Base-by-base conservation (phyloP, 2,888 invertebrate genomes). In the Pollenia griseotomentosa region DNA sequence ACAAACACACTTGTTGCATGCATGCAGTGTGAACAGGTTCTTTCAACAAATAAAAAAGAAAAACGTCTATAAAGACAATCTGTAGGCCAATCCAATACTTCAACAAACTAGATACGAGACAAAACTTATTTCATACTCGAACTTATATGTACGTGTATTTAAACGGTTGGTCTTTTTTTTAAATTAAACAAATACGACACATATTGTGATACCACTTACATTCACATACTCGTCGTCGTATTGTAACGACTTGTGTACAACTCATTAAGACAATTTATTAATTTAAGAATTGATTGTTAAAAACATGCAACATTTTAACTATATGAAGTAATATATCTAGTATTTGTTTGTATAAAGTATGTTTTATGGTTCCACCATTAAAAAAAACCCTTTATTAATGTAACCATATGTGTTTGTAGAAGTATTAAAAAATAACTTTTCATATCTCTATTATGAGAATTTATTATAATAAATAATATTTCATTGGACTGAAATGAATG, bases 211-310 rank as follows among this genome's bases (percentile, higher is more conserved):
- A 77, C 40, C 70, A 77, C 65, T 83, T 71, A 70, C 77, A 61
- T 55, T 70, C 70, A 16, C 70, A 70, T 70, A 83, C 40, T 66
- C 40, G 48, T 70, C 12, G 68, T 55, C n/a, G 23, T 53, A 42
- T 40, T 65, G n/a, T 16, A 53, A 73, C 71, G 63, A 68, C 77
- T 86, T 79, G 79, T 81, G 77, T 77, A 75, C 82, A 83, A 88
- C 85, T 88, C 87, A 88, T 88, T 88, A 88, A 88, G 85, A 73
- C 83, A 85, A 88, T 88, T 87, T 87, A 87, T 87, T 87, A 84
- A 87, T 87, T 87, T 87, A 81, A 82, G 59, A 84, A 88, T 85
- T 88, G 83, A 83, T 85, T 87, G 83, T 83, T 79, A 65, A 88
- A 85, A 85, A 88, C 87, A 87, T 87, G 85, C 87, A 88, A 88